Evolutionary conservation across 1,140 invertebrate genomes (phyloP).

Genomic region (Cheumatopsyche charites): DNA sequence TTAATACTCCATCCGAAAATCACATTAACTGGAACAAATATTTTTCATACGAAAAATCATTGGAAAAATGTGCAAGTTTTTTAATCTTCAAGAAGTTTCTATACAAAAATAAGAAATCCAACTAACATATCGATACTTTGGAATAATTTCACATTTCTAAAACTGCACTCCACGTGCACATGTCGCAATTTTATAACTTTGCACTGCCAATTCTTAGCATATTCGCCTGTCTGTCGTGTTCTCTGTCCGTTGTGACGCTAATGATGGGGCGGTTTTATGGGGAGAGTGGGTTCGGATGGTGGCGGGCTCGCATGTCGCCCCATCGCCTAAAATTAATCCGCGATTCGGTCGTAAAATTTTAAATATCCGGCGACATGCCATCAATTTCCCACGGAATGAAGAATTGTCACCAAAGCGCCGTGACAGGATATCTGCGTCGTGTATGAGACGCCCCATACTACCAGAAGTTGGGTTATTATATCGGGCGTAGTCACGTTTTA

Average conservation of each 20-base stretch:
- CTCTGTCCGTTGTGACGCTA: slow-evolving; percentile 11
- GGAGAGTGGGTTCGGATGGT: background rate
- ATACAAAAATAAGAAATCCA: no score
- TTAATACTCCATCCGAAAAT: no score
- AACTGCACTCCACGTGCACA: no score
- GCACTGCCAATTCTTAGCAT: background rate
- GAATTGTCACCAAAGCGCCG: slow-evolving; percentile 46
- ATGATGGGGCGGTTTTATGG: background rate
- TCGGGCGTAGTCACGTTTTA: no score
- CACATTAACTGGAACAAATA: no score
- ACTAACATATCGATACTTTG: no score
- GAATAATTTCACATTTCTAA: background rate
- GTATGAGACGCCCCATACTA: background rate
- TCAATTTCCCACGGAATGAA: slow-evolving; percentile 44
- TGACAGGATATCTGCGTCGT: slow-evolving; percentile 33
- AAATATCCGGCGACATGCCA: slow-evolving; percentile 47
- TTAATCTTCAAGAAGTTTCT: no score
- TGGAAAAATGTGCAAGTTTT: no score
- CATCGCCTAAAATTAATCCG: slow-evolving; percentile 42
- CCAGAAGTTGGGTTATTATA: background rate
- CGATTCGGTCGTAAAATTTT: slow-evolving; percentile 45
- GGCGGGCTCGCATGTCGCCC: slow-evolving; percentile 30
- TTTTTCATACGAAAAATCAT: no score
- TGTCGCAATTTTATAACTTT: no score
- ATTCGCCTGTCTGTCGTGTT: slow-evolving; percentile 6